phyloP scores from a whole-genome alignment of 2,888 invertebrate genomes.

The Prostheceraeus crozeri region DNA sequence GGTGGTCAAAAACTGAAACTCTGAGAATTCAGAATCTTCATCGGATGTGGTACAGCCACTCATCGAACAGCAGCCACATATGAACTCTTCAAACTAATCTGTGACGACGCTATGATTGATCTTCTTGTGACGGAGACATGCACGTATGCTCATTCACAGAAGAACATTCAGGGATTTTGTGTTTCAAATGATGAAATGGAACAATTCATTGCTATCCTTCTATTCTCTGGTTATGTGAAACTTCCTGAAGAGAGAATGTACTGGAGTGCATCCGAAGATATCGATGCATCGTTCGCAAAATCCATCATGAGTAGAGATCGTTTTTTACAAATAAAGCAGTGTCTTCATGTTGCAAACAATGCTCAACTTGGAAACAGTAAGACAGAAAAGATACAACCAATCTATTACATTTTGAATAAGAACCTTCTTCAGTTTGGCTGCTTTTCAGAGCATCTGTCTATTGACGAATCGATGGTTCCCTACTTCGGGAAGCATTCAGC shows the following conservation, averaged over 20 bases:
- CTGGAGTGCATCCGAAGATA: slow-evolving; percentile 9
- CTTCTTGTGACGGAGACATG: slow-evolving; percentile 1
- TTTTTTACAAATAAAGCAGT: background rate
- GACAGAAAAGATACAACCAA: background rate
- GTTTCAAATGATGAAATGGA: background rate
- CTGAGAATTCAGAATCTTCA: no score
- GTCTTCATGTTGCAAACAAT: slow-evolving; percentile 14
- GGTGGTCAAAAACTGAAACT: no score
- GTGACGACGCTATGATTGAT: slow-evolving; percentile 5
- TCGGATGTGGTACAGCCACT: no score
- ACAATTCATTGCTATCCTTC: slow-evolving; percentile 6
- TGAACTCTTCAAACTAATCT: slow-evolving; percentile 9
- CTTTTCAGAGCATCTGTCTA: background rate
- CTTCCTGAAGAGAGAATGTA: slow-evolving; percentile 4
- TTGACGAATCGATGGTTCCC: slow-evolving; percentile 22
- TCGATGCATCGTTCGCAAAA: background rate
- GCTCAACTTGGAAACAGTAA: background rate
- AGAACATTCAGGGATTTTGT: slow-evolving; percentile 2
- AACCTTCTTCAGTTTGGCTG: slow-evolving; percentile 13
- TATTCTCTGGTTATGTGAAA: slow-evolving; percentile 3
- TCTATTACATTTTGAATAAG: background rate
- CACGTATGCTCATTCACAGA: background rate
- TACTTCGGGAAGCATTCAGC: background rate
- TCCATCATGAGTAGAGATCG: background rate
- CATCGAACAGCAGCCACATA: no score